phyloP scores from a whole-genome alignment of 2,888 invertebrate species.

The Galerucella pusilla region DNA sequence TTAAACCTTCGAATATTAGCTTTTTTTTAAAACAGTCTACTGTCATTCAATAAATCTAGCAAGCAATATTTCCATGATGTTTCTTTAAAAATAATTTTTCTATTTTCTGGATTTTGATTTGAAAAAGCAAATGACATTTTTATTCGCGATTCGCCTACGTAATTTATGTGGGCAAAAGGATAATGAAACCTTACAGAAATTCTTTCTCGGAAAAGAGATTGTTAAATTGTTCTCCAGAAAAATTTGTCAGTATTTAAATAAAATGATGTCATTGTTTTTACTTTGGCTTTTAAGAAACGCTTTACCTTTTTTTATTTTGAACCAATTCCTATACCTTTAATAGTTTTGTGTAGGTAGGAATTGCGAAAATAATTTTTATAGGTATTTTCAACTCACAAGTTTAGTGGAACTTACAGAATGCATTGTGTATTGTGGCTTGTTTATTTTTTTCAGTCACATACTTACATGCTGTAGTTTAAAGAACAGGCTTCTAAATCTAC shows the following conservation, averaged over 20 bases:
- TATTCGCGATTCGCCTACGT: conserved; percentile 6
- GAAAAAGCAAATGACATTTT: conserved; percentile 15
- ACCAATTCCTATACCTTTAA: not conserved
- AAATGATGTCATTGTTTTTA: not conserved
- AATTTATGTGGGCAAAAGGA: conserved; percentile 18
- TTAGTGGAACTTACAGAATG: not conserved
- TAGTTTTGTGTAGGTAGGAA: conserved; percentile 16
- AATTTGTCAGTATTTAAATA: not conserved
- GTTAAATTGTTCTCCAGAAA: conserved; percentile 7
- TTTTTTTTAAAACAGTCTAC: not conserved
- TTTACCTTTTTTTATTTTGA: not conserved
- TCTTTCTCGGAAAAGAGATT: conserved; percentile 9
- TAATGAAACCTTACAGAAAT: conserved; percentile 7
- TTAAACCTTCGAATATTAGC: conserved; percentile 37
- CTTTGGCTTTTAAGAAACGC: not conserved
- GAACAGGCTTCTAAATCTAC: not conserved
- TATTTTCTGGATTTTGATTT: conserved; percentile 12
- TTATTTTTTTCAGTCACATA: conserved; percentile 5
- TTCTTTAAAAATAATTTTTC: not conserved
- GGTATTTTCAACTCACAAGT: conserved; percentile 9
- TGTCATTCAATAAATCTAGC: conserved; percentile 1
- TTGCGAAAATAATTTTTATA: conserved; percentile 10
- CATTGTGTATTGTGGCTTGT: not conserved
- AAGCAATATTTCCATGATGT: not conserved
- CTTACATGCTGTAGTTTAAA: not conserved